Conservation (phyloP, 2,888 invertebrate species). For the Pomacea canaliculata region DNA sequence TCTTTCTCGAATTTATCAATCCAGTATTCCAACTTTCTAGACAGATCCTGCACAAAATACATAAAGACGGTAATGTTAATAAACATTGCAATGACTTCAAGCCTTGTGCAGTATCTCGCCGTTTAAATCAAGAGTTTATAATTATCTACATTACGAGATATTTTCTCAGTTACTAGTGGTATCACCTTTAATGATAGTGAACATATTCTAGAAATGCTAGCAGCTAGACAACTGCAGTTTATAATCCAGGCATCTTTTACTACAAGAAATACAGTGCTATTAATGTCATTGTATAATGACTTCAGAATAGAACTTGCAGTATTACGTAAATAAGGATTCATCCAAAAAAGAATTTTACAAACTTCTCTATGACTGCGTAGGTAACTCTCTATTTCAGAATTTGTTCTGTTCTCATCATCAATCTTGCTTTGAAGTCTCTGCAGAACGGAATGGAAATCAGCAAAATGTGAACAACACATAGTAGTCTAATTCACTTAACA, state of each 20-base stretch:
- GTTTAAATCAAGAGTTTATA: background rate
- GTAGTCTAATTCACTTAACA: no score
- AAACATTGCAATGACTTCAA: background rate
- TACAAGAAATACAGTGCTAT: no score
- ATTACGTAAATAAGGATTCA: no score
- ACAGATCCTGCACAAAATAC: slow-evolving; percentile 51
- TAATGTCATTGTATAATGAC: no score
- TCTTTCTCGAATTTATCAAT: slow-evolving; percentile 69
- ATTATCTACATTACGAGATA: background rate
- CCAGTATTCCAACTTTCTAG: slow-evolving; percentile 68
- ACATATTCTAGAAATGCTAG: no score
- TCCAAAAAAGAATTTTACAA: slow-evolving; percentile 29
- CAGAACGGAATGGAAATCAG: background rate
- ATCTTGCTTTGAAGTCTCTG: slow-evolving; percentile 59
- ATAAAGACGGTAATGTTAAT: background rate
- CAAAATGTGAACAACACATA: no score
- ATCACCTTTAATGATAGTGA: no score
- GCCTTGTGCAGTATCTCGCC: background rate
- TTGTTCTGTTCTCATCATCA: slow-evolving; percentile 68
- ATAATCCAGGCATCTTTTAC: no score
- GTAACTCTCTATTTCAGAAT: slow-evolving; percentile 67
- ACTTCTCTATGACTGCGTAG: slow-evolving; percentile 63
- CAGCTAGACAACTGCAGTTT: no score
- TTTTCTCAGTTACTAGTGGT: no score
- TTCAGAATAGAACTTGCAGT: no score